Conservation (phyloP, 1,140 invertebrate species). For the Venturia canescens region DNA sequence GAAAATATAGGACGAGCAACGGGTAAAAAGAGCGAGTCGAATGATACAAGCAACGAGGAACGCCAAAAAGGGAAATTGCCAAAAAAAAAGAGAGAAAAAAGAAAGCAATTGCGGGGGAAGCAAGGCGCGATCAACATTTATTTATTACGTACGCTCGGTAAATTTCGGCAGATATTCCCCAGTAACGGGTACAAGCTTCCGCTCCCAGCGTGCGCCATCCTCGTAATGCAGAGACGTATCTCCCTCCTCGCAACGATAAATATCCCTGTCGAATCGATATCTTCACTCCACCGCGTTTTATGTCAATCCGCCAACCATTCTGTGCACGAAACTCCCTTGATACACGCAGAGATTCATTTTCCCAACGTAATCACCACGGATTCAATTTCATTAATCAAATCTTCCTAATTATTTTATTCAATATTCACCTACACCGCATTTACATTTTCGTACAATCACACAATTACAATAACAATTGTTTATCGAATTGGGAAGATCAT, state of each 20-base stretch:
- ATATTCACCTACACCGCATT: not conserved
- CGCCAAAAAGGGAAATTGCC: constrained; percentile 51
- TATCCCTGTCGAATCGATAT: not conserved
- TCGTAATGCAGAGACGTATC: constrained; percentile 13
- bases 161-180: constrained; percentile 48
- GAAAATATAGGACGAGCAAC: not conserved
- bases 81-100: constrained; percentile 30
- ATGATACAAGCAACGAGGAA: constrained; percentile 30
- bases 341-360: not conserved
- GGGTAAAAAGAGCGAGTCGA: not conserved
- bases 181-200: constrained; percentile 47
- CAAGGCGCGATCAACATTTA: constrained; percentile 47
- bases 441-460: not conserved
- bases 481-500: too few species aligned
- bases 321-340: not conserved
- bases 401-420: not conserved
- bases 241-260: not conserved
- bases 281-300: constrained; percentile 28
- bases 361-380: not conserved
- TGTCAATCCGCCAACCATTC: not conserved
- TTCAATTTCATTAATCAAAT: not conserved
- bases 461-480: not conserved
- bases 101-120: constrained; percentile 22
- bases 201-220: constrained; percentile 1
- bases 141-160: constrained; percentile 52